Base-by-base conservation (phyloP, 2,113 vertebrate species). In the Gobio gobio region DNA sequence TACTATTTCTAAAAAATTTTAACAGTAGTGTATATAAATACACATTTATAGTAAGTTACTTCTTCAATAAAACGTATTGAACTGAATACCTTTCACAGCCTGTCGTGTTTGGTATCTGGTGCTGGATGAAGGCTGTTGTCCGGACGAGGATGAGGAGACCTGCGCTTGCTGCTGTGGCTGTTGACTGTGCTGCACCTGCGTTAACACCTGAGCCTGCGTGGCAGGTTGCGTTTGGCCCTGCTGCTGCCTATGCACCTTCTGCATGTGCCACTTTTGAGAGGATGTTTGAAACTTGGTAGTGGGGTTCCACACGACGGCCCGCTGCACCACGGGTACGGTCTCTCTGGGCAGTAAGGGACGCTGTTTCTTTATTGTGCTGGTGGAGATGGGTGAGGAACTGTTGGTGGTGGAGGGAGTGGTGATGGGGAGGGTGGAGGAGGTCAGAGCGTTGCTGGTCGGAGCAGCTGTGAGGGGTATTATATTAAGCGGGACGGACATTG, bases 241-340 rank as follows among this genome's bases (percentile, higher is more conserved):
- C 86, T 97, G 97, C 91, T 98, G 97, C 1, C 97, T 95, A 90
- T 98, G 97, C 75, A 98, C 96, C 92, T 97, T 98, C 94, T 99
- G 97, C 97, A 97, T 96, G 94, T 98, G 97, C 98, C 98, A 99
- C 94, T 99, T 99, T 93, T 98, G 98, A 77, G 98, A 99, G 3
- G 98, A 97, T 0, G 97, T 98, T 94, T 99, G 98, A 93, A 98
- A 99, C 92, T 98, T 99, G 89, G 95, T 94, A 12, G 95, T 94
- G 56, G 98, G 96, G 92, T 96, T 99, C 97, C 97, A 99, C 91
- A 98, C 97, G 64, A 98, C 96, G 0, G 95, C 94, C 75, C 96
- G 94, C 94, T 98, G 97, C 89, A 97, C 97, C 61, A 97, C 97
- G 0, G 98, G 97, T 8, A 96, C 95, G 0, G 96, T 96, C 93